These are phyloP conservation scores for Rafetus swinhoei DNA, from an alignment of 2,113 vertebrate genomes.

Conservation along the genomic window DNA sequence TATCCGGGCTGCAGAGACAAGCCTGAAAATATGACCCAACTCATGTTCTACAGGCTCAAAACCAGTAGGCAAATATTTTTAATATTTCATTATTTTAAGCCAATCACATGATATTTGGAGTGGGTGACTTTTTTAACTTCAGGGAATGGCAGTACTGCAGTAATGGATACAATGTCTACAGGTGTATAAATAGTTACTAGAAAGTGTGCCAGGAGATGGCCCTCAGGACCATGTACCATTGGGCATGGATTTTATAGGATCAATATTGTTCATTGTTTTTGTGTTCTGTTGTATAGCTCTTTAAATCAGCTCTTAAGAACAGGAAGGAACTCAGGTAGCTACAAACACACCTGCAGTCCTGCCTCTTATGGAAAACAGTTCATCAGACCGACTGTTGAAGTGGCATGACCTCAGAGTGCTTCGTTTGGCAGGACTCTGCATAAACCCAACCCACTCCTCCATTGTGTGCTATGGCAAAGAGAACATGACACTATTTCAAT, in stretches of 20 bases:
- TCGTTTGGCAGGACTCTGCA: neutral
- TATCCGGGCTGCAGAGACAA: neutral
- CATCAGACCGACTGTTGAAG: neutral
- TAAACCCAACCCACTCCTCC: neutral
- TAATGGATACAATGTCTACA: too few species aligned
- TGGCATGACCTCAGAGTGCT: neutral
- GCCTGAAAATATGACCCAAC: too few species aligned
- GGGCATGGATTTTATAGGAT: neutral
- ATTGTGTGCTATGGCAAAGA: neutral
- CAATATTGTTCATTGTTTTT: neutral
- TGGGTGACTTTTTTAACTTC: too few species aligned
- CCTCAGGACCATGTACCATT: neutral
- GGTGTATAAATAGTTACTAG: neutral
- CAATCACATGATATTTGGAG: too few species aligned
- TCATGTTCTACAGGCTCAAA: too few species aligned
- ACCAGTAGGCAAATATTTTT: too few species aligned
- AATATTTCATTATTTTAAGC: too few species aligned
- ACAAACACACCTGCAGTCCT: neutral
- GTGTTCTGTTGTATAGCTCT: neutral
- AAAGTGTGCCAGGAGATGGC: accelerated
- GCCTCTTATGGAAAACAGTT: neutral
- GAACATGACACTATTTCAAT: neutral
- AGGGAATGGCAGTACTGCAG: too few species aligned
- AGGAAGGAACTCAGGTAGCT: neutral
- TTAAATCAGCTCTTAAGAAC: neutral